Evolutionary conservation across 2,797 vertebrate species (phyloP).

Genomic region (Pseudocheirus occidentalis): DNA sequence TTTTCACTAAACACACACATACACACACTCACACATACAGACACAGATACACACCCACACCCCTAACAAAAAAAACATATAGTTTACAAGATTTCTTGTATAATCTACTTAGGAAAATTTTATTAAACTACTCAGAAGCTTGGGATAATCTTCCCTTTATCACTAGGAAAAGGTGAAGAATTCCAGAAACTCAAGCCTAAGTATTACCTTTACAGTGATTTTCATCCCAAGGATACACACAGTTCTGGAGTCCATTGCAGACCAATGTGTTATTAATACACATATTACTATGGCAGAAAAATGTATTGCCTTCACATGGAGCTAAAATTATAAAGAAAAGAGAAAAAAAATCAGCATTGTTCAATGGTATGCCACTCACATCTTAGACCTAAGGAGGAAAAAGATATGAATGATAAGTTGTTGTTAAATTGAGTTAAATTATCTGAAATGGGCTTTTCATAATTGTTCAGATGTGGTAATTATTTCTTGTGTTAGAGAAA

Average conservation of each 20-base stretch:
- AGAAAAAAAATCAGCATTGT: background rate
- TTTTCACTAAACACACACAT: background rate
- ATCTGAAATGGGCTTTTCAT: background rate
- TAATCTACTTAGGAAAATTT: background rate
- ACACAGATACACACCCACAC: background rate
- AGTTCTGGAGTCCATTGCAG: conserved; percentile 98
- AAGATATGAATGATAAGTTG: background rate
- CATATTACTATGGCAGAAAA: conserved; percentile 99
- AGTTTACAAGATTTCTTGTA: background rate
- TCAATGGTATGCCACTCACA: background rate
- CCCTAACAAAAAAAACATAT: background rate
- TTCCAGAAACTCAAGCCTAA: background rate
- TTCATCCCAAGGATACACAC: conserved; percentile 99
- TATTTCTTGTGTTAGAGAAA: background rate
- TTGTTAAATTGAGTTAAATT: background rate
- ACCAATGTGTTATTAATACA: conserved; percentile 98
- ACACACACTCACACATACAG: too few relatives aligned
- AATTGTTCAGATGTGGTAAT: background rate
- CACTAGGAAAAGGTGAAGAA: background rate
- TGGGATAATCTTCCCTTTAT: background rate
- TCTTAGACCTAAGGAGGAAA: background rate
- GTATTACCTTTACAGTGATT: conserved; percentile 98
- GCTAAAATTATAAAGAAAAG: conserved; percentile 85
- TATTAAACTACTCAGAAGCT: rapidly evolving
- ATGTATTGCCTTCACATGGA: conserved; percentile 95